Base-by-base conservation (phyloP, 2,888 invertebrate species). In the Papilio gigon region DNA sequence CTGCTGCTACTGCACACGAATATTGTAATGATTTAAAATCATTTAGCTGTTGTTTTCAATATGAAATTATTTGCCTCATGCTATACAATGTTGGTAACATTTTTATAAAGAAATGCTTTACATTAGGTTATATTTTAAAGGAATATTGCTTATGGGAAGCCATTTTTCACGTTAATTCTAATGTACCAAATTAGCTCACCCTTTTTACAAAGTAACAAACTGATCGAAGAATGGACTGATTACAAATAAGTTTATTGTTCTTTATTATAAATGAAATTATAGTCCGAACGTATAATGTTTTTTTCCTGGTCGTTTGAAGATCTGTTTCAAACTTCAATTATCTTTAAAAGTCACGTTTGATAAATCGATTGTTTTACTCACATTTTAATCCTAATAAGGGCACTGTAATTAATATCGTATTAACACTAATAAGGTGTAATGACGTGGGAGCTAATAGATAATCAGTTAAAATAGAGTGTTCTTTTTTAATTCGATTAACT, bases 231-330 rank as follows among this genome's bases (percentile, higher is more conserved):
- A n/a, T n/a, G 17, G 42, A 44, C 42, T 17, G 42, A 17, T 42
- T 17, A 17, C 42, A 17, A 17, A 42, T 42, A 1, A 11, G 22
- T 22, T 22, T 22, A 47, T 11, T 47, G 11, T 47, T 9, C n/a
- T n/a, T n/a, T 6, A 33, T 9, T 33, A 33, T 33, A 4, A 33
- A 0, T 9, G 20, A 9, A 20, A 44, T 22, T 0, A 22, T 47
- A 11, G 2, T 47, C 22, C 20, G 9, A 47, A 47, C 20, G 22
- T 4, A 22, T n/a, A n/a, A n/a, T 47, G 33, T 47, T 47, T 47
- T 42, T 1, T 20, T 56, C 56, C 11, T 56, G 40, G 40, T 65
- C n/a, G n/a, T n/a, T n/a, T n/a, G n/a, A n/a, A n/a, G n/a, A n/a
- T n/a, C n/a, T n/a, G n/a, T 50, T 50, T 27, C 3, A n/a, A 6